Evolutionary conservation across 1,140 invertebrate genomes (phyloP).

Genomic region (Sitobion miscanthi): DNA sequence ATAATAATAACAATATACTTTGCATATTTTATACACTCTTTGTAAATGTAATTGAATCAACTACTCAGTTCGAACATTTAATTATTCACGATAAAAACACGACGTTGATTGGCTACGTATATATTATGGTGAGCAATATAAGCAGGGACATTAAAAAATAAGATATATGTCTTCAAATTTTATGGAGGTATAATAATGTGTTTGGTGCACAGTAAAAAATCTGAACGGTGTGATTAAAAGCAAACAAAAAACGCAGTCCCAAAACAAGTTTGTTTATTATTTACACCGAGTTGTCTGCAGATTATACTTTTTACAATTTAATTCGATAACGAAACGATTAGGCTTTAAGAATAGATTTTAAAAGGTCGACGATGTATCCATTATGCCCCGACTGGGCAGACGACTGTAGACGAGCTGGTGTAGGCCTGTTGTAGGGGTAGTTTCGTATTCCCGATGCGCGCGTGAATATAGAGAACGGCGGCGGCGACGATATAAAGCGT

Average conservation of each 20-base stretch:
- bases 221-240: too few species aligned
- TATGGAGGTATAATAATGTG: too few species aligned
- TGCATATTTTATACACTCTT: background rate
- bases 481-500: background rate
- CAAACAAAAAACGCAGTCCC: too few species aligned
- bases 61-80: background rate
- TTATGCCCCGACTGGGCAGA: background rate
- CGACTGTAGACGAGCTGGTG: too few species aligned
- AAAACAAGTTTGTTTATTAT: too few species aligned
- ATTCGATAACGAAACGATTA: background rate
- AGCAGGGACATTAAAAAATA: background rate
- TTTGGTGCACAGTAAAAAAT: too few species aligned
- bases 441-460: conserved; percentile 2
- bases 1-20: too few species aligned
- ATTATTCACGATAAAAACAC: background rate
- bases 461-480: background rate
- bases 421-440: background rate
- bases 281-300: background rate
- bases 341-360: background rate
- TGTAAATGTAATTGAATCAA: background rate
- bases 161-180: too few species aligned
- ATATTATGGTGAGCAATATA: background rate
- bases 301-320: background rate
- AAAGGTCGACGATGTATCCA: background rate
- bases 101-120: background rate